These are phyloP conservation scores for Panagrolaimus sp. DNA, from an alignment of 1,140 invertebrate species.

Conservation along the genomic window DNA sequence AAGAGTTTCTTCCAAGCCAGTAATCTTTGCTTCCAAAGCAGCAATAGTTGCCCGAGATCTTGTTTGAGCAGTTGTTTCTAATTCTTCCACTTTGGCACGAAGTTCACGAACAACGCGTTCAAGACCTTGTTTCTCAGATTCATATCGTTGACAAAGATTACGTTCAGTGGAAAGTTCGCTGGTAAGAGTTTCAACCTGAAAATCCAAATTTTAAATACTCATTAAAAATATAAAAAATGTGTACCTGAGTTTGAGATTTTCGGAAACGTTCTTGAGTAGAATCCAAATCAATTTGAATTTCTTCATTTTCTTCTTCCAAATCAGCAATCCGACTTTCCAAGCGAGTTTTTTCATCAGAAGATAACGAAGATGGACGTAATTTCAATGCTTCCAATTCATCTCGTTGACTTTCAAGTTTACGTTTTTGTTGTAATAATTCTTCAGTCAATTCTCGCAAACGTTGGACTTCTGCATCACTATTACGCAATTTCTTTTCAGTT, in stretches of 20 bases:
- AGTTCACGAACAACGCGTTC: conserved; percentile 72
- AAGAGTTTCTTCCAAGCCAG: conserved; percentile 76
- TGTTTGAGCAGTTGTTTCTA: conserved; percentile 82
- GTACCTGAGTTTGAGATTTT: conserved; percentile 68
- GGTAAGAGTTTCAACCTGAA: conserved; percentile 74
- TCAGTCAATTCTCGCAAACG: conserved; percentile 83
- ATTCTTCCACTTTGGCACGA: conserved; percentile 76
- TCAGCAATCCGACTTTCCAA: conserved; percentile 86
- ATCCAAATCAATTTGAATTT: conserved; percentile 87
- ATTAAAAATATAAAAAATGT: conserved; percentile 18
- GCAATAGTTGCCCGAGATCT: conserved; percentile 89
- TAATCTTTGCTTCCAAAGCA: conserved; percentile 85
- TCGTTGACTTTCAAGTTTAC: conserved; percentile 80
- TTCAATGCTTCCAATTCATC: conserved; percentile 82
- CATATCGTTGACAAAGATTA: conserved; percentile 79
- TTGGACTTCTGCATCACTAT: conserved; percentile 80
- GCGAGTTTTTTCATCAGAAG: conserved; percentile 89
- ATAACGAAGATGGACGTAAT: conserved; percentile 67
- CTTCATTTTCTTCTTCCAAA: conserved; percentile 91
- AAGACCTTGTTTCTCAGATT: conserved; percentile 75
- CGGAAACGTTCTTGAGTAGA: conserved; percentile 77
- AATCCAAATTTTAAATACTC: background rate
- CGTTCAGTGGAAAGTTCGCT: conserved; percentile 80
- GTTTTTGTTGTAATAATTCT: conserved; percentile 67
- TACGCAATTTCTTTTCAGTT: conserved; percentile 75